A percentile compares a stretch with the other conserved stretches of the same genome.
Evolutionary conservation across 2,888 invertebrate species (phyloP).

Genomic region (Polymixis lichenea): DNA sequence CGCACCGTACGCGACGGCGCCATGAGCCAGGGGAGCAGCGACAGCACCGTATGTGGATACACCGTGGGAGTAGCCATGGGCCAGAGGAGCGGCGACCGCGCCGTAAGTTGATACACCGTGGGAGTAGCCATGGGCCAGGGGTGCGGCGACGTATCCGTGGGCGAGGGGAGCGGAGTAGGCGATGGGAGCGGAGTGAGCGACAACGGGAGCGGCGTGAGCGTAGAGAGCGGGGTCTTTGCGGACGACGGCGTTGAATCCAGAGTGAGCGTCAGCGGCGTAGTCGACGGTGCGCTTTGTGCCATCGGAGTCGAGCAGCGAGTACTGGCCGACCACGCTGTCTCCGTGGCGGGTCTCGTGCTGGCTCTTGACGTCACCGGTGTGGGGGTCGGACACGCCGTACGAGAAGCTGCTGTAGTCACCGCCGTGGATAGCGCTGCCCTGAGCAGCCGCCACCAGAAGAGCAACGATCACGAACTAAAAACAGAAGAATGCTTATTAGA

Average conservation of each 20-base stretch:
- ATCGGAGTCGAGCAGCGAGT: conserved; percentile 90
- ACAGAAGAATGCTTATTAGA: conserved; percentile 36
- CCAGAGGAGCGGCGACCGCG: conserved; percentile 65
- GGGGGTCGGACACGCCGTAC: conserved; percentile 87
- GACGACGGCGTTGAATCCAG: conserved; percentile 90
- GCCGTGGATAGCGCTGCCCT: conserved; percentile 84
- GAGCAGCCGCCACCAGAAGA: conserved; percentile 85
- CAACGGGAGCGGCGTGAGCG: conserved; percentile 72
- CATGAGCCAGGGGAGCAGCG: conserved; percentile 70
- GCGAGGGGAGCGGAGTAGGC: conserved; percentile 63
- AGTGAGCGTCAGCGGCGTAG: conserved; percentile 89
- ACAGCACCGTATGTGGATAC: conserved; percentile 49
- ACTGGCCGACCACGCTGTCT: conserved; percentile 91
- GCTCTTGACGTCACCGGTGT: conserved; percentile 88
- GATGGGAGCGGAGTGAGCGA: conserved; percentile 24
- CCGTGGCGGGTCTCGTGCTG: conserved; percentile 92
- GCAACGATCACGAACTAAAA: conserved; percentile 87
- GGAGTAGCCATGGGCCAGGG: conserved; percentile 69
- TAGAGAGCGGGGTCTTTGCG: conserved; percentile 85
- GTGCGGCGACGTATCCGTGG: conserved; percentile 69
- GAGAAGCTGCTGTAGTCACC: conserved; percentile 86
- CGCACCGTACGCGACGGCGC: conserved; percentile 64
- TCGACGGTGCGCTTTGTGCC: conserved; percentile 92
- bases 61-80: conserved; percentile 60
- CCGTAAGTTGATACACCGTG: conserved; percentile 51